Conservation (phyloP, 2,888 invertebrate species). For the Watsonalla binaria region DNA sequence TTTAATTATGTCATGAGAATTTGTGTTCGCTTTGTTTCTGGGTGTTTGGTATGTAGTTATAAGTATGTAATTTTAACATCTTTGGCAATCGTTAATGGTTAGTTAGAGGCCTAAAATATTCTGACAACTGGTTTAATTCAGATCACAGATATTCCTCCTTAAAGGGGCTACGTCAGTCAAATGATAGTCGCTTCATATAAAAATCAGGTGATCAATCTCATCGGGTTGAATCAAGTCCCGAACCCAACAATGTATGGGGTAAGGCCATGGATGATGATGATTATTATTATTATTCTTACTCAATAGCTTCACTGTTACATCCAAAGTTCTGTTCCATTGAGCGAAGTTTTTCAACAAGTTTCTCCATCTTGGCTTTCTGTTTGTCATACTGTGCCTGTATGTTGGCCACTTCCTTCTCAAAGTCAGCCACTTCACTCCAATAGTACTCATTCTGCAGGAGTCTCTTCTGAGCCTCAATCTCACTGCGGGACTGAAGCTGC, state of each 20-base stretch:
- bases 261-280: too few relatives aligned
- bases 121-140: too few relatives aligned
- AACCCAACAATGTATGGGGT: too few relatives aligned
- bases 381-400: constrained; percentile 65
- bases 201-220: too few relatives aligned
- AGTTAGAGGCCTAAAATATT: too few relatives aligned
- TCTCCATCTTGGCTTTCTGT: constrained; percentile 61
- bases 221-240: too few relatives aligned
- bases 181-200: too few relatives aligned
- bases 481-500: constrained; percentile 74
- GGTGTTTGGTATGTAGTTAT: neutral
- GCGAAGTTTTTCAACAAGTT: constrained; percentile 48
- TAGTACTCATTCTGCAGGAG: constrained; percentile 78
- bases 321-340: constrained; percentile 51
- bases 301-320: constrained; percentile 55
- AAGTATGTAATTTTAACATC: too few relatives aligned
- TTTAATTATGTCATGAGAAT: neutral
- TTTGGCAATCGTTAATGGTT: too few relatives aligned
- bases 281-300: constrained; percentile 44
- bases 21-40: neutral
- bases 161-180: too few relatives aligned
- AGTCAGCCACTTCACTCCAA: constrained; percentile 67
- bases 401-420: constrained; percentile 44
- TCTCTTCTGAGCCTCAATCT: constrained; percentile 64
- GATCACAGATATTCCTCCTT: too few relatives aligned